Percentiles rank a stretch among this genome's conserved stretches.
Evolutionary conservation across 1,140 invertebrate genomes (phyloP).

Genomic region (Archegozetes longisetosus): DNA sequence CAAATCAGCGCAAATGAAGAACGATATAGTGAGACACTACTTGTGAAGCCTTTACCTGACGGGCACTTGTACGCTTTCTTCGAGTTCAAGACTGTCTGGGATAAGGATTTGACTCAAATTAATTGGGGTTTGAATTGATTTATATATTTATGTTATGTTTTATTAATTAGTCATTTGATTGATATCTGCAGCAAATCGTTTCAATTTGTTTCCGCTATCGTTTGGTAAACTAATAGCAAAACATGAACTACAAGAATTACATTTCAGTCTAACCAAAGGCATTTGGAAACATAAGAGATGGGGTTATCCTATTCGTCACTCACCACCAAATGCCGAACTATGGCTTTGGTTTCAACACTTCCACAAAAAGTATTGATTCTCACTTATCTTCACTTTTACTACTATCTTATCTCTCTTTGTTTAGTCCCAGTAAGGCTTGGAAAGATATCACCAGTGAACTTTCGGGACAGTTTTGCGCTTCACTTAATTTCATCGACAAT

Average conservation of each 20-base stretch:
- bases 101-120: conserved; percentile 2
- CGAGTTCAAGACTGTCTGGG: conserved; percentile 7
- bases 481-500: conserved; percentile 84
- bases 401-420: conserved; percentile 11
- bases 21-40: conserved; percentile 3
- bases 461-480: conserved; percentile 85
- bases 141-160: neutral
- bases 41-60: conserved; percentile 5
- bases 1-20: too few species aligned
- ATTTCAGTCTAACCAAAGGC: conserved; percentile 78
- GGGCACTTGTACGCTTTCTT: conserved; percentile 9
- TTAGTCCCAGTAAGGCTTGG: conserved; percentile 61
- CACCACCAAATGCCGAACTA: conserved; percentile 78
- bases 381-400: neutral
- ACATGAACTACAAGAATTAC: conserved; percentile 72
- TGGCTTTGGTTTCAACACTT: conserved; percentile 69
- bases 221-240: conserved; percentile 72
- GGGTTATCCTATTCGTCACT: conserved; percentile 73
- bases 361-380: conserved; percentile 7
- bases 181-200: neutral
- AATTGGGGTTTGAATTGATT: conserved; percentile 8
- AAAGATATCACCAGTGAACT: conserved; percentile 67
- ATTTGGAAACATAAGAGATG: conserved; percentile 80
- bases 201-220: conserved; percentile 54
- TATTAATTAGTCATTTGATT: neutral